Evolutionary conservation across 2,797 vertebrate genomes (phyloP).

Genomic region (Balearica regulorum): DNA sequence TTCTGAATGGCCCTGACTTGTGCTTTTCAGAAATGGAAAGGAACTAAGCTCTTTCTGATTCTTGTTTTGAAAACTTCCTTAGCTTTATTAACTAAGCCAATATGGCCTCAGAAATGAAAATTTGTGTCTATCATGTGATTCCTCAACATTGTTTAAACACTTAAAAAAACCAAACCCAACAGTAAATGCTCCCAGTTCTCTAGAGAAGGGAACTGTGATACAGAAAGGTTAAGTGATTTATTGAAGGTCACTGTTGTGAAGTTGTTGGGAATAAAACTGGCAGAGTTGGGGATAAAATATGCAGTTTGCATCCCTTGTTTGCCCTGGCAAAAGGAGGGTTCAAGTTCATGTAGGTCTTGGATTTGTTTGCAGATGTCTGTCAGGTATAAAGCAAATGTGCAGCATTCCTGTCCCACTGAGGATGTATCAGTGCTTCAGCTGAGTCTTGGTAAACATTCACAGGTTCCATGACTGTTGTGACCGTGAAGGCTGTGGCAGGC

Average conservation of each 20-base stretch:
- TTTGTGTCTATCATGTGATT: too few species aligned
- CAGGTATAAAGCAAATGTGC: rapidly evolving
- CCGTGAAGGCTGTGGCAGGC: constrained; percentile 91
- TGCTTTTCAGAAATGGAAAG: background rate
- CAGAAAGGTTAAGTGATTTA: background rate
- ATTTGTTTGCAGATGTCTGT: background rate
- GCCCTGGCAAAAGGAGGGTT: background rate
- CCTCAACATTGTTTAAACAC: background rate
- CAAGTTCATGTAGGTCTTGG: background rate
- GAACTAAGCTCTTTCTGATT: background rate
- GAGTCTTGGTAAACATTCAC: background rate
- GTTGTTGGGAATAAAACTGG: background rate
- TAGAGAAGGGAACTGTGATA: rapidly evolving
- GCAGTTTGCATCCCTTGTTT: background rate
- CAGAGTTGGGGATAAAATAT: background rate
- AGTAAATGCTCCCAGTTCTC: background rate
- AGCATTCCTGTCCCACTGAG: background rate
- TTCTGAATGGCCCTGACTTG: background rate
- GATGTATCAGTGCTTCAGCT: background rate
- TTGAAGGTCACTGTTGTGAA: background rate
- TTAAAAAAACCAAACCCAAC: background rate
- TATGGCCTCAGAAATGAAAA: background rate
- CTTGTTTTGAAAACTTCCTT: background rate
- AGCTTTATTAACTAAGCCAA: background rate
- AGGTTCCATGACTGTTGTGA: constrained; percentile 92